Base-by-base conservation (phyloP, 2,888 invertebrate species). In the Rhingia rostrata region DNA sequence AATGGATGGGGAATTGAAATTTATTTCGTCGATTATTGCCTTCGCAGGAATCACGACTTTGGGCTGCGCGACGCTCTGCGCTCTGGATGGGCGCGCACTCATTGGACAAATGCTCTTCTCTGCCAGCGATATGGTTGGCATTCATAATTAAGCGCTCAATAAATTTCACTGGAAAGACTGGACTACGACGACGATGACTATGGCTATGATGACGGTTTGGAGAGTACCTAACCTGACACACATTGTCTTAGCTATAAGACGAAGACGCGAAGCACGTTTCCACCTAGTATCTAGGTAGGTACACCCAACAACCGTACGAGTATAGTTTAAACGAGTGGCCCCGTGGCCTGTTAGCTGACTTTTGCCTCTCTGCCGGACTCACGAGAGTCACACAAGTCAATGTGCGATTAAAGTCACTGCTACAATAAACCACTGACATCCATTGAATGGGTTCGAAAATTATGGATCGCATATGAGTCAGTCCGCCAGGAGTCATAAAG, bases 131-230 rank as follows among this genome's bases (percentile, higher is more conserved):
- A 79, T 74, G 73, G 32, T 70, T 70, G 74, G 84, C 84, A 80
- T 84, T 75, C 74, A 70, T 84, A 84, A 84, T 84, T 84, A 84
- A 84, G 84, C 80, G 84, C 80, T 84, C 84, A 84, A 84, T 84
- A 84, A 84, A 84, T 84, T 83, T 79, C 51, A 47, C 37, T n/a
- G 35, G n/a, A 47, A 69, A 53, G 51, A 63, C 74, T 64, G 74
- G 45, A 66, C 70, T 51, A 73, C 61, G 47, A 33, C 66, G 54
- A 70, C 43, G 77, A 70, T 61, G 60, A 45, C 60, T 54, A 33
- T 77, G 53, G 14, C 4, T 10, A 49, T 35, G 10, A n/a, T 67
- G 80, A 81, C 81, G 81, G 64, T 77, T 77, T 35, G 67, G 78
- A 60, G 64, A 22, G 22, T 22, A 22, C 22, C 22, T 22, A 1